Evolutionary conservation across 2,888 invertebrate species (phyloP).

Genomic region (Automeris io): DNA sequence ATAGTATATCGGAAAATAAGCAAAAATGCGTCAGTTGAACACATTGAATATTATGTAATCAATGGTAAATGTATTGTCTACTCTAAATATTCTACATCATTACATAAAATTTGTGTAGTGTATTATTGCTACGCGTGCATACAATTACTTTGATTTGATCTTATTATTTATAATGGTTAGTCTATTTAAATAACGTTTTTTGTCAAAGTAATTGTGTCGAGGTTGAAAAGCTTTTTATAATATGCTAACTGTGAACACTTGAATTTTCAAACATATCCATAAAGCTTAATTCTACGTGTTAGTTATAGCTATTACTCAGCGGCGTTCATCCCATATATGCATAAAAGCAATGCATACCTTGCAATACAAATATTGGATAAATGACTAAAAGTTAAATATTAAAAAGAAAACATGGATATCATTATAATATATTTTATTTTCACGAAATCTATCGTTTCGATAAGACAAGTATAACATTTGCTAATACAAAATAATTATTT

Average conservation of each 20-base stretch:
- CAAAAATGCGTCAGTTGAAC: neutral
- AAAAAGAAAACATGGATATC: too few relatives aligned
- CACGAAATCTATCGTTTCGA: too few relatives aligned
- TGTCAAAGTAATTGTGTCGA: conserved; percentile 24
- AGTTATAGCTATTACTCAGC: neutral
- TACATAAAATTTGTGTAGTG: conserved; percentile 16
- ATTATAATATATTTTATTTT: too few relatives aligned
- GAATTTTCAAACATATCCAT: neutral
- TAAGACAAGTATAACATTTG: too few relatives aligned
- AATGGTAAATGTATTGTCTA: neutral
- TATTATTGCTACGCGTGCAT: conserved; percentile 30
- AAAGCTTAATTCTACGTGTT: neutral
- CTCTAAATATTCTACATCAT: conserved; percentile 10
- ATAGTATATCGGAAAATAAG: neutral
- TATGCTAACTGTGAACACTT: neutral
- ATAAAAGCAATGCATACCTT: too few relatives aligned
- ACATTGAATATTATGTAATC: neutral
- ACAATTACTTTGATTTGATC: conserved; percentile 24
- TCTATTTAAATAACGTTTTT: neutral
- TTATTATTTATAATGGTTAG: neutral
- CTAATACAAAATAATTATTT: too few relatives aligned
- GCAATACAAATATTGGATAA: too few relatives aligned
- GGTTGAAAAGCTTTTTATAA: conserved; percentile 10
- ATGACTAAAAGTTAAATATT: too few relatives aligned
- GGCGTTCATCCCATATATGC: too few relatives aligned